Evolutionary conservation across 2,888 invertebrate species (phyloP).

Genomic region (Volucella inanis): DNA sequence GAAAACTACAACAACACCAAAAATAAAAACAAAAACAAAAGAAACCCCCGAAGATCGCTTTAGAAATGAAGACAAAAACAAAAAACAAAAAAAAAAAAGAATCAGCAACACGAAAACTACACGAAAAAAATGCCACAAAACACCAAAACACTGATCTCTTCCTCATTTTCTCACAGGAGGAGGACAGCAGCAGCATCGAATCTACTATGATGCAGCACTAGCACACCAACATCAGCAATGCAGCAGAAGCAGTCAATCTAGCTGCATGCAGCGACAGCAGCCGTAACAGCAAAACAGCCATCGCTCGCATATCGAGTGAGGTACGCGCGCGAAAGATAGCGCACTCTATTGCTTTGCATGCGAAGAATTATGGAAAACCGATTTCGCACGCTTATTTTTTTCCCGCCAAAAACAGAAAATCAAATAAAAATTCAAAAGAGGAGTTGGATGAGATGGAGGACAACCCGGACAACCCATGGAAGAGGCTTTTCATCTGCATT

Average conservation of each 20-base stretch:
- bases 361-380: conserved; percentile 73
- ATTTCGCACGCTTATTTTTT: conserved; percentile 73
- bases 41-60: too few relatives aligned
- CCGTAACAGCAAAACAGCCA: conserved; percentile 19
- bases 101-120: conserved; percentile 62
- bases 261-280: not conserved
- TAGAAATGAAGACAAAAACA: too few relatives aligned
- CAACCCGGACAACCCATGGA: conserved; percentile 45
- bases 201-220: conserved; percentile 19
- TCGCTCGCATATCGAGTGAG: conserved; percentile 63
- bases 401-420: conserved; percentile 3
- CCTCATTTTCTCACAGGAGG: conserved; percentile 74
- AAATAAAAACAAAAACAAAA: not conserved
- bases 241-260: conserved; percentile 8
- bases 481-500: conserved; percentile 64
- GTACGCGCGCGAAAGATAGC: conserved; percentile 45
- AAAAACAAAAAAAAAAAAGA: conserved; percentile 11
- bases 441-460: not conserved
- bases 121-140: conserved; percentile 72
- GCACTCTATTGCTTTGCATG: conserved; percentile 58
- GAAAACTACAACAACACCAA: conserved; percentile 47
- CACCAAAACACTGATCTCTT: conserved; percentile 74
- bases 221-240: conserved; percentile 9
- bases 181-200: conserved; percentile 33
- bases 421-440: conserved; percentile 4